These are phyloP conservation scores for Trichonephila inaurata DNA, from an alignment of 1,140 invertebrate species.

Conservation along the genomic window DNA sequence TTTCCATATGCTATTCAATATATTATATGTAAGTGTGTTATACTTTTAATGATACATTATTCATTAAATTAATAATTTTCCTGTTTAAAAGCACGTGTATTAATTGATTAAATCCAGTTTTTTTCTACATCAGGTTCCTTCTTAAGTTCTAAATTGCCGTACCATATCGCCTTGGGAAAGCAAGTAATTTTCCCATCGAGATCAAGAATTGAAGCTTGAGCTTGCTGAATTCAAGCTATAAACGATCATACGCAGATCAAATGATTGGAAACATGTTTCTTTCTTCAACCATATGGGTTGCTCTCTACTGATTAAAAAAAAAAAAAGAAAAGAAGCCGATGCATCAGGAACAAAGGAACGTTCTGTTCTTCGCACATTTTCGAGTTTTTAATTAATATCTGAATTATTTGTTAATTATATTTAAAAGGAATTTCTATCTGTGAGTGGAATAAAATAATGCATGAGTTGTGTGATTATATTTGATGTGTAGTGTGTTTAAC, in stretches of 20 bases:
- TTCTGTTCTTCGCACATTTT: conserved; percentile 36
- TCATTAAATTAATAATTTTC: too few relatives aligned
- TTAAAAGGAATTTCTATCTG: neutral
- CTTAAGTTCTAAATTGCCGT: conserved; percentile 66
- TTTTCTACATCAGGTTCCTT: conserved; percentile 49
- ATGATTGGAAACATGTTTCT: neutral
- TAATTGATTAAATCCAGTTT: neutral
- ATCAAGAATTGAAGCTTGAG: conserved; percentile 53
- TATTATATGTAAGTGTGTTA: too few relatives aligned
- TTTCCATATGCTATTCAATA: too few relatives aligned
- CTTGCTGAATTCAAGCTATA: neutral
- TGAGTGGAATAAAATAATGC: neutral
- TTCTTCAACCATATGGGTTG: neutral
- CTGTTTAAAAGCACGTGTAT: too few relatives aligned
- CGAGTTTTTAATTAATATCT: conserved; percentile 8
- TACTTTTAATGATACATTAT: too few relatives aligned
- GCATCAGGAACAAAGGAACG: neutral
- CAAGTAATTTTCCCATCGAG: conserved; percentile 66
- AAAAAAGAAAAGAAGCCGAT: neutral
- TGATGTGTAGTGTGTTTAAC: neutral
- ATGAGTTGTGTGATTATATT: neutral
- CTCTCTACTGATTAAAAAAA: neutral
- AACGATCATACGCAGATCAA: neutral
- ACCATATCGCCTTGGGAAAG: conserved; percentile 73
- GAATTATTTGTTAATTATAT: neutral